A percentile compares a stretch with the other conserved stretches of the same genome.
Evolutionary conservation across 2,113 vertebrate genomes (phyloP).

Genomic region (Seriola quinqueradiata): DNA sequence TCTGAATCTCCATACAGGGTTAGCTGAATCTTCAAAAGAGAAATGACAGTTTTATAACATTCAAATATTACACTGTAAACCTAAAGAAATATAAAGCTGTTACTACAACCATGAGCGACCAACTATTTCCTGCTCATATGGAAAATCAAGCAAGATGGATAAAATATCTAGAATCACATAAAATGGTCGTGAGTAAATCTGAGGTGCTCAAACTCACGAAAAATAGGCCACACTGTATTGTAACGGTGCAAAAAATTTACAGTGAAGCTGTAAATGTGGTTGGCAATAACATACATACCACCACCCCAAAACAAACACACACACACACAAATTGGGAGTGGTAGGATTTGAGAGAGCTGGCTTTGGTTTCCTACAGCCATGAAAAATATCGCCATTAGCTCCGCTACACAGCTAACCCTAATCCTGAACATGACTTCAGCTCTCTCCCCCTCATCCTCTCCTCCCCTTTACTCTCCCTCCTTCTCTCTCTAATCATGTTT

Average conservation of each 20-base stretch:
- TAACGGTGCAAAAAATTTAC: neutral
- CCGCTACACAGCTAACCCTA: constrained; percentile 62
- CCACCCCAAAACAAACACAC: neutral
- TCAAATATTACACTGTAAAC: neutral
- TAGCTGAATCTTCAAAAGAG: neutral
- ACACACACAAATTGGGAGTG: constrained; percentile 28
- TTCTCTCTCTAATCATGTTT: constrained; percentile 65
- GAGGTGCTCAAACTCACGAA: neutral
- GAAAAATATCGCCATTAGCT: constrained; percentile 57
- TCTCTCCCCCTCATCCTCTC: constrained; percentile 11
- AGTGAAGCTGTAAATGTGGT: constrained; percentile 28
- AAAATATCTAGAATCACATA: neutral
- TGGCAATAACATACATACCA: constrained; percentile 3
- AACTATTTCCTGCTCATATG: neutral
- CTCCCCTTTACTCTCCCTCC: constrained; percentile 9
- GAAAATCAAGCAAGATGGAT: constrained; percentile 4
- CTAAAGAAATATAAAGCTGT: neutral
- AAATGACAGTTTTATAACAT: neutral
- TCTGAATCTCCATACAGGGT: neutral
- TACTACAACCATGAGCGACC: neutral
- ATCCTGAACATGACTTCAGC: constrained; percentile 77
- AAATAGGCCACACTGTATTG: neutral
- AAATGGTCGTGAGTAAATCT: neutral
- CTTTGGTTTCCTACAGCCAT: constrained; percentile 54
- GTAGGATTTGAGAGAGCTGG: constrained; percentile 1